These are phyloP conservation scores for Morphnarchus princeps DNA, from an alignment of 2,113 vertebrate genomes.

Conservation along the genomic window DNA sequence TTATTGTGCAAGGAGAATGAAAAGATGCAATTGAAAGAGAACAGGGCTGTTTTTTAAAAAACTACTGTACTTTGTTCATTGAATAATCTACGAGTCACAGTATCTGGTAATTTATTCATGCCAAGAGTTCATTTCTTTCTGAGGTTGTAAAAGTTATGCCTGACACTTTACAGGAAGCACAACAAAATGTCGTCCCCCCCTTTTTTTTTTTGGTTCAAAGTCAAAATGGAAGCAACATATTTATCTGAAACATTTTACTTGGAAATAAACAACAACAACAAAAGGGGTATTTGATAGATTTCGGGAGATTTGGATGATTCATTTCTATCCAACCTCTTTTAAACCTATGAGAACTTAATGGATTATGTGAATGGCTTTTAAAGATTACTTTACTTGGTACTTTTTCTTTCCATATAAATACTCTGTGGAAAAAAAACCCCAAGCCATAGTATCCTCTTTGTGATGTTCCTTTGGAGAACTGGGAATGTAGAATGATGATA, in stretches of 20 bases:
- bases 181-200: neutral
- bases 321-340: neutral
- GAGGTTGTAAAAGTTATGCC: neutral
- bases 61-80: neutral
- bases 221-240: neutral
- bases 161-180: neutral
- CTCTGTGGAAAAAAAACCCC: neutral
- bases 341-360: neutral
- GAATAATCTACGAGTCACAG: neutral
- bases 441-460: neutral
- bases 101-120: neutral
- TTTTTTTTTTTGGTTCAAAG: neutral
- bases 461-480: neutral
- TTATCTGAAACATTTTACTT: neutral
- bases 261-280: neutral
- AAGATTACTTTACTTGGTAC: neutral
- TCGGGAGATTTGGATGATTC: neutral
- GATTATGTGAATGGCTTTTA: neutral
- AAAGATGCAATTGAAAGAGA: conserved; percentile 52
- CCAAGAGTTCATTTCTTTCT: neutral
- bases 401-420: neutral
- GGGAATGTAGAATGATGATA: neutral
- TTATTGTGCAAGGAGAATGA: conserved; percentile 29
- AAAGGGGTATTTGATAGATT: neutral
- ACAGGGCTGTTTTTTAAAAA: conserved; percentile 5